A percentile compares a stretch with the other conserved stretches of the same genome.
These are phyloP conservation scores for Psephotus haematonotus DNA, from an alignment of 2,113 vertebrate species.

Conservation along the genomic window DNA sequence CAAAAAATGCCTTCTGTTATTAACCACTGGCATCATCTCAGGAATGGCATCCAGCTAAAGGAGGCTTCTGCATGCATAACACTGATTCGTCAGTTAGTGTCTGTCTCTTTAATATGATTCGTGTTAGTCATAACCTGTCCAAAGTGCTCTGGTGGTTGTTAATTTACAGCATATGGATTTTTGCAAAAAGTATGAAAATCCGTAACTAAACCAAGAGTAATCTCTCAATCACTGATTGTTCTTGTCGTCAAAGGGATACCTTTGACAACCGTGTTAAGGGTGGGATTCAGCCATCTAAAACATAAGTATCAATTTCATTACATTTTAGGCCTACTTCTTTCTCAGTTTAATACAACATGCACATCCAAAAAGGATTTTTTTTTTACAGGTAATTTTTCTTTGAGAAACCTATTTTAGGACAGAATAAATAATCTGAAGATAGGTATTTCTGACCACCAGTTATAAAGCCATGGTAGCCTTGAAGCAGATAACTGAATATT, in stretches of 20 bases:
- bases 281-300: not conserved
- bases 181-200: not conserved
- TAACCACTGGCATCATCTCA: not conserved
- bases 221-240: not conserved
- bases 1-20: not conserved
- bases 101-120: not conserved
- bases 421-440: not conserved
- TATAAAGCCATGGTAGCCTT: not conserved
- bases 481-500: not conserved
- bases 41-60: not conserved
- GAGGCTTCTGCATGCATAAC: not conserved
- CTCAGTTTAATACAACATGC: not conserved
- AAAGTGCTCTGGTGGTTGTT: not conserved
- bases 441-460: not conserved
- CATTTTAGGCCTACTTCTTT: not conserved
- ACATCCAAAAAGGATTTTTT: not conserved
- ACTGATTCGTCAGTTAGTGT: not conserved
- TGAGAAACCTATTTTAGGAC: not conserved
- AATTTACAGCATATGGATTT: not conserved
- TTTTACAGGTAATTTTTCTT: not conserved
- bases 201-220: not conserved
- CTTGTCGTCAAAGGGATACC: not conserved
- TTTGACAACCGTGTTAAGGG: not conserved
- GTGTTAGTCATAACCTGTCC: not conserved
- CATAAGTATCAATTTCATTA: not conserved